A percentile compares a stretch with the other conserved stretches of the same genome.
Conservation (phyloP, 2,888 invertebrate species). For the Crepidodera aurea region DNA sequence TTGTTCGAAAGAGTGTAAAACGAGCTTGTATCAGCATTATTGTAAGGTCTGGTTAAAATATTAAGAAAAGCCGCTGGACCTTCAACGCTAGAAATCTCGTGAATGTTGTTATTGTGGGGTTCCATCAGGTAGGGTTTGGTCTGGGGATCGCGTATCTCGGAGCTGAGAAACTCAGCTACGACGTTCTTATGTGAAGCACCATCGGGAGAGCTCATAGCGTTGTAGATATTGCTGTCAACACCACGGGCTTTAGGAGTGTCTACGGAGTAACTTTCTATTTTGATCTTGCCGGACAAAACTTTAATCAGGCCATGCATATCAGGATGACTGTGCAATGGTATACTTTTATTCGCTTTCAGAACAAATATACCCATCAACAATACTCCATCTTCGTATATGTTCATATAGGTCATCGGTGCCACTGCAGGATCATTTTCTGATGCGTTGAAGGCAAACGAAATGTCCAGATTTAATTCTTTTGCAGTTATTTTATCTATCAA, state of each 20-base stretch:
- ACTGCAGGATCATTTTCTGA: constrained; percentile 64
- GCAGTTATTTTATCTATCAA: constrained; percentile 73
- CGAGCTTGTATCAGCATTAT: constrained; percentile 71
- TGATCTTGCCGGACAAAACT: constrained; percentile 75
- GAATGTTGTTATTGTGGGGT: constrained; percentile 76
- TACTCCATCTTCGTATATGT: constrained; percentile 79
- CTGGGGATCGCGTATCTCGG: constrained; percentile 51
- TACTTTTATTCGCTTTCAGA: constrained; percentile 76
- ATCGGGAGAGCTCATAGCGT: constrained; percentile 30
- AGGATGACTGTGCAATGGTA: constrained; percentile 94
- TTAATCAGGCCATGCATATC: constrained; percentile 89
- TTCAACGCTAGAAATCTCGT: constrained; percentile 79
- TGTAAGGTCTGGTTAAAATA: constrained; percentile 90
- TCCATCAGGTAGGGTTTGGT: constrained; percentile 72
- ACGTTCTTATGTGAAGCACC: constrained; percentile 35
- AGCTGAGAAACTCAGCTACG: constrained; percentile 47
- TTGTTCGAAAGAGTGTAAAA: constrained; percentile 68
- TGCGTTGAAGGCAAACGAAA: constrained; percentile 54
- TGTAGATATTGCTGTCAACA: constrained; percentile 44
- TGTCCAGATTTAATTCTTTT: constrained; percentile 73
- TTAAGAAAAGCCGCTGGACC: constrained; percentile 91
- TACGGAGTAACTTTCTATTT: constrained; percentile 67
- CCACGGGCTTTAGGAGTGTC: constrained; percentile 51
- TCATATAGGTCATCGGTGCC: constrained; percentile 86
- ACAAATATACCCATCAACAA: constrained; percentile 81